Evolutionary conservation across 2,113 vertebrate species (phyloP).

Genomic region (Prolemur simus): DNA sequence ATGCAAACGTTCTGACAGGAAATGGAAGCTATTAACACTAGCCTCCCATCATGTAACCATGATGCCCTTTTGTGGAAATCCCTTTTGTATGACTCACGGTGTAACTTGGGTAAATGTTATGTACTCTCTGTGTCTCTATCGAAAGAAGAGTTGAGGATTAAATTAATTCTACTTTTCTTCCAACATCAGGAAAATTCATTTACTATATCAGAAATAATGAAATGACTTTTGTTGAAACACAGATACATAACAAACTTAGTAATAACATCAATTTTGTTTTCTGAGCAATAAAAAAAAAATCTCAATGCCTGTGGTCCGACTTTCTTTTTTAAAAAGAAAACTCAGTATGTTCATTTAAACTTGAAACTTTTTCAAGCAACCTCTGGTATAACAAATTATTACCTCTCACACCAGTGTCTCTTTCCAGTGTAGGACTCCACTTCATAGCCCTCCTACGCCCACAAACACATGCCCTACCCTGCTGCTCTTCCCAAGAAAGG

Average conservation of each 20-base stretch:
- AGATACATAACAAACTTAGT: neutral
- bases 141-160: neutral
- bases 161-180: neutral
- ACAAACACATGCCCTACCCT: neutral
- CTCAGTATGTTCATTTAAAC: neutral
- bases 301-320: neutral
- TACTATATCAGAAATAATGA: conserved; percentile 2
- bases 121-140: neutral
- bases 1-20: neutral
- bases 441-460: neutral
- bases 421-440: neutral
- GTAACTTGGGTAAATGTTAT: neutral
- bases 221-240: neutral
- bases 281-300: conserved; percentile 16
- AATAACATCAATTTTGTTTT: neutral
- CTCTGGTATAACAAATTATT: neutral
- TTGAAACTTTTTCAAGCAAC: neutral
- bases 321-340: neutral
- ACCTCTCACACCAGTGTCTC: neutral
- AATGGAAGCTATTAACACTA: neutral
- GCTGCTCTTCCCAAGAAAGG: neutral
- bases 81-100: neutral
- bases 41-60: neutral
- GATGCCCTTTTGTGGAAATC: neutral
- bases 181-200: neutral